Percentiles rank a stretch among this genome's conserved stretches.
phyloP scores from a whole-genome alignment of 2,113 vertebrate species.

The Ellobius talpinus region DNA sequence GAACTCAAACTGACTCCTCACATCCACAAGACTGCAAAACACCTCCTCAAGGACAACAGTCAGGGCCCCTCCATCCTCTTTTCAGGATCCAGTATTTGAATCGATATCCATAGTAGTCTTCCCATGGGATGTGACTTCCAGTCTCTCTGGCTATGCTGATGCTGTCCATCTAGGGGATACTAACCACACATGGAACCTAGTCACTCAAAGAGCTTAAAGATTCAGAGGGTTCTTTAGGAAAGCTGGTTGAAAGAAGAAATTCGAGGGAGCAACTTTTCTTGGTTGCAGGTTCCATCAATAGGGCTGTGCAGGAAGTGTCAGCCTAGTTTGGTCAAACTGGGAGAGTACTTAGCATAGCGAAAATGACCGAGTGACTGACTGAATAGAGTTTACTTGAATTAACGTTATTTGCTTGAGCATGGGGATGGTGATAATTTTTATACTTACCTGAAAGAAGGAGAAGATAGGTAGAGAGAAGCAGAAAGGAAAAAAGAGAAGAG shows the following conservation, averaged over 20 bases:
- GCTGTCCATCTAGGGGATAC: background rate
- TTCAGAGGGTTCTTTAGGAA: background rate
- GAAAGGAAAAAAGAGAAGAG: background rate
- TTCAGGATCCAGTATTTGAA: background rate
- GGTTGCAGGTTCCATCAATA: background rate
- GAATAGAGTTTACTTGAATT: background rate
- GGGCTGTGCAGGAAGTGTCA: background rate
- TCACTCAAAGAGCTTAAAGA: background rate
- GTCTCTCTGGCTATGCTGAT: background rate
- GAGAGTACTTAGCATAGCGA: background rate
- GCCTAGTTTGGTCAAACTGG: background rate
- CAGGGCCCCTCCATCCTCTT: background rate
- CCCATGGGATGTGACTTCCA: background rate
- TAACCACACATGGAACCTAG: background rate
- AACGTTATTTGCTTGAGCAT: background rate
- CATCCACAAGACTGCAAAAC: background rate
- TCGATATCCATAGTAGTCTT: background rate
- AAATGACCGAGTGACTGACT: background rate
- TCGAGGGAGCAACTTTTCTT: background rate
- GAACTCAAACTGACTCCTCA: background rate
- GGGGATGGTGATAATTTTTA: background rate
- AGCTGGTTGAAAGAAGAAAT: background rate
- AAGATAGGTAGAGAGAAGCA: background rate
- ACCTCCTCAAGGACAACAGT: background rate
- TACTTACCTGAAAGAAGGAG: constrained; percentile 9